Evolutionary conservation across 2,797 vertebrate genomes (phyloP), one percentile per base, ranked within the genome.

Genomic region (Coranthus polyacanthus): DNA sequence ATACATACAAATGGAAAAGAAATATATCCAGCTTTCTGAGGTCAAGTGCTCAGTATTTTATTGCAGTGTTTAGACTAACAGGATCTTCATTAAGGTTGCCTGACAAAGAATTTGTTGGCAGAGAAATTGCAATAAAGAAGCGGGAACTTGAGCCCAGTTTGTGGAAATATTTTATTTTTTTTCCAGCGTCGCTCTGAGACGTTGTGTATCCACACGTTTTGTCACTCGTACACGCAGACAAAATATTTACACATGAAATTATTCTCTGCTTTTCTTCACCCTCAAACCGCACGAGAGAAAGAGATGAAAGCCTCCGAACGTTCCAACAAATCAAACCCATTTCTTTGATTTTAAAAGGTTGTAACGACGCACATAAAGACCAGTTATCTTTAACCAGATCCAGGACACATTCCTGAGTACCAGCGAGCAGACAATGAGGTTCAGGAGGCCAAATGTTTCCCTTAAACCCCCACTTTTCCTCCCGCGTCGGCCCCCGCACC

Each of bases 1-100:
- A 72, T 20, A 47, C 53, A n/a, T 84, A 89, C 90, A 88, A 93
- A 88, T 89, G 91, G 93, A 32, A 58, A 7, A 32, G 29, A 60
- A 18, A 63, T 43, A 59, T 44, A 41, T 58, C 18, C 54, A 26
- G 32, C 5, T 2, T 13, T 3, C 36, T 72, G 15, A 54, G 55
- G 45, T 68, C 20, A 44, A 66, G 15, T 55, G 8, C 37, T 60
- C 5, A 0, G 16, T 44, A 13, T 60, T 54, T 60, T 16, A 78
- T 24, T 59, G 46, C 21, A 10, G 9, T 57, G 49, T 84, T 81
- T 72, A 58, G 20, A 81, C 72, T 61, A 81, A 67, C 41, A 74
- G 56, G 45, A 75, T 74, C 41, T 64, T 80, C 72, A 64, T 86
- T 64, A 78, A 50, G 26, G n/a, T 46, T 15, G 29, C 52, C 44